phyloP scores from a whole-genome alignment of 2,113 vertebrate genomes.

The Cervus canadensis region DNA sequence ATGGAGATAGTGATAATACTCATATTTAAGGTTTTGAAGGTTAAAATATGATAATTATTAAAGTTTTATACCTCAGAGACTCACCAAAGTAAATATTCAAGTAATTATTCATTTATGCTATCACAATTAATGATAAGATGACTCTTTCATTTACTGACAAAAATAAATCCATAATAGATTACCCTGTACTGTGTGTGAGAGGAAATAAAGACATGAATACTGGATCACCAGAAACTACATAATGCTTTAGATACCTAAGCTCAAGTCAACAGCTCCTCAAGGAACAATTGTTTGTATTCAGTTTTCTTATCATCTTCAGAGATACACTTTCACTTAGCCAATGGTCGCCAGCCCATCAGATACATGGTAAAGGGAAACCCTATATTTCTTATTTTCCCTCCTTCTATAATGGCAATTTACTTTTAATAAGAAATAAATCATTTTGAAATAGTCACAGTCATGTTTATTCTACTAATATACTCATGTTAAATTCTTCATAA shows the following conservation, averaged over 20 bases:
- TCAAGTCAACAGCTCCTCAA: neutral
- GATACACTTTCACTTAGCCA: neutral
- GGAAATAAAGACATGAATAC: neutral
- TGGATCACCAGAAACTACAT: neutral
- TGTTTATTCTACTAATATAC: neutral
- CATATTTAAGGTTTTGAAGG: neutral
- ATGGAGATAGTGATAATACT: neutral
- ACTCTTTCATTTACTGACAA: neutral
- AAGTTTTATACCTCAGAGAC: neutral
- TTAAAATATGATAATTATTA: neutral
- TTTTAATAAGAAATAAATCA: neutral
- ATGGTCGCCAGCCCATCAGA: neutral
- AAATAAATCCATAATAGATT: neutral
- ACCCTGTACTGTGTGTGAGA: neutral
- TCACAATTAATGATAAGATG: neutral
- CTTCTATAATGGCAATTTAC: neutral
- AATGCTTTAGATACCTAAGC: neutral
- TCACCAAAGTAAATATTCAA: neutral
- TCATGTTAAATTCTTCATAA: neutral
- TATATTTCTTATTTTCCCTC: neutral
- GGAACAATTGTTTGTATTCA: neutral
- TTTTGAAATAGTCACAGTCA: neutral
- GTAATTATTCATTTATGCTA: neutral
- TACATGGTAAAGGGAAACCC: neutral
- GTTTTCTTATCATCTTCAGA: neutral